Conservation (phyloP, 2,888 invertebrate genomes). For the Pyrrhia umbra region DNA sequence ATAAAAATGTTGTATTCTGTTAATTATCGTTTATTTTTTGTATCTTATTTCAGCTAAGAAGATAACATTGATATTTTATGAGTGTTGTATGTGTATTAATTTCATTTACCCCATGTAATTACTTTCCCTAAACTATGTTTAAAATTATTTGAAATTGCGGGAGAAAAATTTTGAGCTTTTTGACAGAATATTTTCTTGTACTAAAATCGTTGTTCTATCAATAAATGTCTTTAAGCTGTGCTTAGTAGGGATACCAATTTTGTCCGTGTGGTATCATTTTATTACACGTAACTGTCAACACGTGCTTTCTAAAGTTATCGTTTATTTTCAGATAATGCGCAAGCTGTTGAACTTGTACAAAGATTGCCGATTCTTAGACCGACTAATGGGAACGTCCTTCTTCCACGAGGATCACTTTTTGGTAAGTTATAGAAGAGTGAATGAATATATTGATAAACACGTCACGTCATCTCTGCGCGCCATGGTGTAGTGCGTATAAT, state of each 20-base stretch:
- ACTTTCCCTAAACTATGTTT: too few species aligned
- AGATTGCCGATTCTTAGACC: constrained; percentile 96
- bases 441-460: background rate
- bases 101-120: background rate
- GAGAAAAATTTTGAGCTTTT: too few species aligned
- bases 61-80: background rate
- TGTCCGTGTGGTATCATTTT: background rate
- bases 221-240: background rate
- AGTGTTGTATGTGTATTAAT: background rate
- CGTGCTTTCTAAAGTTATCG: constrained; percentile 14
- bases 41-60: background rate
- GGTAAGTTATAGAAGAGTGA: constrained; percentile 79
- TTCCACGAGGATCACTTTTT: constrained; percentile 96
- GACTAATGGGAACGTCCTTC: constrained; percentile 95
- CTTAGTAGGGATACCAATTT: background rate
- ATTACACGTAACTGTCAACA: background rate
- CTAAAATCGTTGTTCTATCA: too few species aligned
- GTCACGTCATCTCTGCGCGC: too few species aligned
- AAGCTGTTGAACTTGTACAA: constrained; percentile 95
- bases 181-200: too few species aligned
- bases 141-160: too few species aligned
- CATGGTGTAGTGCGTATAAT: too few species aligned
- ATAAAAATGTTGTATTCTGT: background rate
- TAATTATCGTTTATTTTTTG: background rate
- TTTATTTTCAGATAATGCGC: constrained; percentile 92